Base-by-base conservation (phyloP, 2,888 invertebrate genomes). In the Enchytraeus crypticus region DNA sequence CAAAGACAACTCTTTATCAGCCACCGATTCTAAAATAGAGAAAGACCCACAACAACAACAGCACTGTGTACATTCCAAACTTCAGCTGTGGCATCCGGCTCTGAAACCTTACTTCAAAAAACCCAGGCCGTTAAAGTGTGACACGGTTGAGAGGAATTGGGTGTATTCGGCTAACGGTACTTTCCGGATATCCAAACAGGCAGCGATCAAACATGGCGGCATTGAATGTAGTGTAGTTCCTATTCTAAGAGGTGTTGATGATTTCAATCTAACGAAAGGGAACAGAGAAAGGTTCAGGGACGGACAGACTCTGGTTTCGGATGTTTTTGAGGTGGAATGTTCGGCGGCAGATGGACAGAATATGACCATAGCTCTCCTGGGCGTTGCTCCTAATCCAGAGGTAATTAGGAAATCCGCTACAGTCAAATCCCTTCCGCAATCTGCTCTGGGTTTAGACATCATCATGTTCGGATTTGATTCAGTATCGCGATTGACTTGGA, bases 381-480 rank as follows among this genome's bases (percentile, higher is more conserved):
- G 87, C 11, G 82, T 70, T n/a, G 57, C 62, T 11, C 64, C 62
- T 21, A 56, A 62, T 18, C 51, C 58, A 8, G 49, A 30, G 23
- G 45, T 65, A 11, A 4, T 11, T n/a, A 53, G 5, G 5, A n/a
- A 29, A 5, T 18, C 18, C 23, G 27, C 23, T 11, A 43, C 43
- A 11, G 21, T 26, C 11, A 23, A 29, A 5, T 14, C 8, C 18
- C 29, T 53, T 14, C 53, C 53, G 14, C 5, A 51, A 18, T 27
- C 27, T 5, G 51, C 45, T 5, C 49, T 63, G 33, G 60, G 54
- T 14, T 53, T 68, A 14, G 59, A 69, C 53, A 57, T 69, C 3
- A 77, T 92, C 0, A 89, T 91, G 82, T 85, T 90, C 64, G 91
- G 90, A 1, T 88, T 89, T 71, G 92, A 93, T 78, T 92, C 92